Conservation (phyloP, 2,888 invertebrate species). For the Gymnocheta viridis region DNA sequence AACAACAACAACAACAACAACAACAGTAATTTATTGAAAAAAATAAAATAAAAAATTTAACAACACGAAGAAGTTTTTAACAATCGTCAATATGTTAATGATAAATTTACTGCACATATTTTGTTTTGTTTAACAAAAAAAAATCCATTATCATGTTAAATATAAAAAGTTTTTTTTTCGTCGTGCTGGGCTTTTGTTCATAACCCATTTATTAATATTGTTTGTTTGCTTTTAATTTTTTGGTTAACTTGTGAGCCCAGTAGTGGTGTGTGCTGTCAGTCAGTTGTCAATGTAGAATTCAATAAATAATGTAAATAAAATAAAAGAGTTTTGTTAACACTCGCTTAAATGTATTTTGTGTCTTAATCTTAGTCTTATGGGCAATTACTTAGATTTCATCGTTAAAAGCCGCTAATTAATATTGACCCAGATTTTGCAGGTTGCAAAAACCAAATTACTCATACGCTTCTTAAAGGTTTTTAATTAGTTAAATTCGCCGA, state of each 20-base stretch:
- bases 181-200: slow-evolving; percentile 17
- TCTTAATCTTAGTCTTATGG: not conserved
- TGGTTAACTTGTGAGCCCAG: slow-evolving; percentile 20
- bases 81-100: slow-evolving; percentile 51
- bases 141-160: slow-evolving; percentile 63
- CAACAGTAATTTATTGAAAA: slow-evolving; percentile 28
- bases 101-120: slow-evolving; percentile 41
- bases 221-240: not conserved
- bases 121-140: slow-evolving; percentile 19
- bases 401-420: not conserved
- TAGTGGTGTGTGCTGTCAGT: slow-evolving; percentile 58
- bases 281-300: slow-evolving; percentile 56
- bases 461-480: too few relatives aligned
- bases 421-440: not conserved
- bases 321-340: not conserved
- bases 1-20: slow-evolving; percentile 10
- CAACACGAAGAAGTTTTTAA: slow-evolving; percentile 27
- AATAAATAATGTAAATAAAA: not conserved
- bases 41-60: not conserved
- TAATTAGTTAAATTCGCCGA: too few relatives aligned
- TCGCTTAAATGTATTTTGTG: not conserved
- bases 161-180: slow-evolving; percentile 3
- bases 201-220: slow-evolving; percentile 18
- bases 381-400: not conserved
- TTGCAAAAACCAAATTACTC: too few relatives aligned